These are phyloP conservation scores for Sarcophaga rosellei DNA, from an alignment of 2,888 invertebrate species.

Conservation along the genomic window DNA sequence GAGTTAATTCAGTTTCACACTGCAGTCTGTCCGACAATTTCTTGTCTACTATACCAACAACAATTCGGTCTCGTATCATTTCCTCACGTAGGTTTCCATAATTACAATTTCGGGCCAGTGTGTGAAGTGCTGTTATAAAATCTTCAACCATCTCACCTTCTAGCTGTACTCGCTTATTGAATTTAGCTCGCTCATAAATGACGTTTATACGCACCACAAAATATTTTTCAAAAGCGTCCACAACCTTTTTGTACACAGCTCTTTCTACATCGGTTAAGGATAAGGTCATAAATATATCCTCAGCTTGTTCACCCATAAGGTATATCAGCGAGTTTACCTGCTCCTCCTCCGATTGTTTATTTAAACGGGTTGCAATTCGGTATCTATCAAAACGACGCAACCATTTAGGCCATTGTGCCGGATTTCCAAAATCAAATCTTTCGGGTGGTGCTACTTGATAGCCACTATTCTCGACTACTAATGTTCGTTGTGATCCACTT, in stretches of 20 bases:
- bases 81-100: constrained; percentile 43
- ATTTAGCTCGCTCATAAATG: constrained; percentile 53
- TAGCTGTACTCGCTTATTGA: constrained; percentile 23
- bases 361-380: too few relatives aligned
- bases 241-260: constrained; percentile 27
- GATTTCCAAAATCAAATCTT: constrained; percentile 26
- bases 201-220: constrained; percentile 46
- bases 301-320: constrained; percentile 14
- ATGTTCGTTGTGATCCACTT: neutral
- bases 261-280: too few relatives aligned
- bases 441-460: constrained; percentile 16
- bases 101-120: constrained; percentile 48
- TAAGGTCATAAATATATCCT: constrained; percentile 29
- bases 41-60: constrained; percentile 29
- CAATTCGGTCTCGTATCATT: constrained; percentile 48
- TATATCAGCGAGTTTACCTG: constrained; percentile 19
- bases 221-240: constrained; percentile 41
- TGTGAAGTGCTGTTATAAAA: constrained; percentile 54
- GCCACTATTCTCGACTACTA: constrained; percentile 4
- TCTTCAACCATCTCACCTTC: constrained; percentile 20
- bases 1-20: constrained; percentile 34
- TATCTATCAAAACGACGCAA: neutral
- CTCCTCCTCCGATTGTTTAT: constrained; percentile 5
- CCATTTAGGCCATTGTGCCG: constrained; percentile 31
- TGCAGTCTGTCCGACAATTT: constrained; percentile 46